phyloP scores from a whole-genome alignment of 2,888 invertebrate species.

The Lacanobia wlatinum region DNA sequence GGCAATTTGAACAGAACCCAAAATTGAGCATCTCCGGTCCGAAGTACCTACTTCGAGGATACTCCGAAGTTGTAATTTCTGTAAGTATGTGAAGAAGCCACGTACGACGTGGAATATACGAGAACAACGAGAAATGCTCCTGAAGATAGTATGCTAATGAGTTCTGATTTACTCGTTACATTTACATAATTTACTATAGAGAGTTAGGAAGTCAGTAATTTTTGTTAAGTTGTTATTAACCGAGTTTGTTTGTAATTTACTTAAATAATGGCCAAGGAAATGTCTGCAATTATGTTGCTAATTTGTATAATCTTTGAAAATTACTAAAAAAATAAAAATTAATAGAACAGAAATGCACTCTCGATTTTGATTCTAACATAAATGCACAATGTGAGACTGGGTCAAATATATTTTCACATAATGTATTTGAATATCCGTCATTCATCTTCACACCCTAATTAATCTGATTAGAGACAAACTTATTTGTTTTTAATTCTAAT shows the following conservation, averaged over 20 bases:
- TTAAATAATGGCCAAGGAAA: constrained; percentile 21
- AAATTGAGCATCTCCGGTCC: constrained; percentile 77
- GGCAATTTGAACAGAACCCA: constrained; percentile 74
- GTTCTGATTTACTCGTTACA: constrained; percentile 37
- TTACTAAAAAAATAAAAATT: constrained; percentile 2
- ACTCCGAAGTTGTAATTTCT: constrained; percentile 69
- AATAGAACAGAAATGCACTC: background rate
- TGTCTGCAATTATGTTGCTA: constrained; percentile 10
- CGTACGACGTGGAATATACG: constrained; percentile 26
- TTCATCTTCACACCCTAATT: constrained; percentile 29
- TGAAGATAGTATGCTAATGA: constrained; percentile 41
- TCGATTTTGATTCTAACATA: background rate
- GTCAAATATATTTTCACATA: constrained; percentile 29
- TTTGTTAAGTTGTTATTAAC: constrained; percentile 23
- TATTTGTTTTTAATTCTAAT: constrained; percentile 53
- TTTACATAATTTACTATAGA: constrained; percentile 49
- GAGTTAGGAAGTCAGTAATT: constrained; percentile 46
- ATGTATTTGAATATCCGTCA: constrained; percentile 48
- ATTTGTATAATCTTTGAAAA: constrained; percentile 18
- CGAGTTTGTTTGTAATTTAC: constrained; percentile 38
- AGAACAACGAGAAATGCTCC: constrained; percentile 28
- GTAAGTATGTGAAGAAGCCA: constrained; percentile 55
- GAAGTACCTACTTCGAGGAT: constrained; percentile 42
- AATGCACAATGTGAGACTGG: background rate
- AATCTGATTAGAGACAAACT: constrained; percentile 20